Evolutionary conservation across 2,113 vertebrate species (phyloP), one percentile per base, ranked within the genome.

Genomic region (Actinemys pallida): DNA sequence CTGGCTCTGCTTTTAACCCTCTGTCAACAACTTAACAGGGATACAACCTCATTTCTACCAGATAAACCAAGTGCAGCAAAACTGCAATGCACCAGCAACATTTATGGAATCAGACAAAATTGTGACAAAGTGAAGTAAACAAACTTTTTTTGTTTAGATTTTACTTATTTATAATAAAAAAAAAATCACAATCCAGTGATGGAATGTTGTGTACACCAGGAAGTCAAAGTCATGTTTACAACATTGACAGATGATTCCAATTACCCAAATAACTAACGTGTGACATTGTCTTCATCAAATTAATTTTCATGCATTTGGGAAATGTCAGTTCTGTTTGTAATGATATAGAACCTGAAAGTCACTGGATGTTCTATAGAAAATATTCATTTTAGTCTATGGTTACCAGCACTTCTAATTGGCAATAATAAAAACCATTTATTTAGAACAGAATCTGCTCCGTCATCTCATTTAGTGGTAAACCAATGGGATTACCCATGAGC

Each of bases 221-320:
- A 92, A 95, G 62, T 78, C 81, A 90, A 85, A 82, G 52, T 49
- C 88, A 83, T 75, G 62, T 96, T 96, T 95, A 94, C 84, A 90
- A 47, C 47, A 80, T 20, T 76, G 84, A 88, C 76, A 97, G 88
- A 94, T 91, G 93, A 53, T 79, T 97, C 57, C 85, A 94, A 86
- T 52, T 94, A 90, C 78, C 82, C 80, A 87, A 59, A 94, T 88
- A 95, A 94, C 76, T 81, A 95, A 88, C 83, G 94, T 29, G 53
- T 87, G 89, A 86, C 84, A 87, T 92, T 59, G 87, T 80, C 85
- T 80, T 94, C 90, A 87, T 88, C 72, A 92, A 81, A 93, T 88
- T 83, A 80, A 92, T 94, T 94, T 89, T 96, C 83, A 82, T 27
- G 29, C 10, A 35, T 88, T 84, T 88, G 2, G 75, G 20, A 90